A percentile compares a stretch with the other conserved stretches of the same genome.
Evolutionary conservation across 2,797 vertebrate genomes (phyloP).

Genomic region (Aphelocoma californica): DNA sequence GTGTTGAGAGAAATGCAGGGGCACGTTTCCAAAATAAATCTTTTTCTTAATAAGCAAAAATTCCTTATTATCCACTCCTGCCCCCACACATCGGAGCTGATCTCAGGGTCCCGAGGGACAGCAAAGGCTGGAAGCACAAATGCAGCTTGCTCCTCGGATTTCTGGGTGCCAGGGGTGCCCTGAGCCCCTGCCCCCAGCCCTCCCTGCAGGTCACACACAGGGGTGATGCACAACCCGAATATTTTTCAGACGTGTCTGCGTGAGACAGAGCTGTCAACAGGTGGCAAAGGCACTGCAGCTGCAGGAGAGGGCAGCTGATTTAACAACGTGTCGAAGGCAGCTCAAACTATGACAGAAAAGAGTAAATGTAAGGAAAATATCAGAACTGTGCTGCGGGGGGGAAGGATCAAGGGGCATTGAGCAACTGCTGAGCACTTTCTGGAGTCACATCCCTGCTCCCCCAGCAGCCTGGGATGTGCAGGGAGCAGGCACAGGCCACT

Average conservation of each 20-base stretch:
- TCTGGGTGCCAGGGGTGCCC: neutral
- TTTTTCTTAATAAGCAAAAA: neutral
- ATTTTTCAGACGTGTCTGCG: neutral
- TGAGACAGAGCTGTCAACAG: neutral
- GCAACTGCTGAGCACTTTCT: rapidly evolving
- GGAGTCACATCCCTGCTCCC: neutral
- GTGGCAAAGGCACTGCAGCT: neutral
- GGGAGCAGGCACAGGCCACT: neutral
- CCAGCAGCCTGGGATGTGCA: neutral
- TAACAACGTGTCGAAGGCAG: rapidly evolving
- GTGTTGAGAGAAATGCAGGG: neutral
- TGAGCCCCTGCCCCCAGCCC: neutral
- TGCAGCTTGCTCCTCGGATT: no score
- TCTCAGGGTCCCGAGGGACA: neutral
- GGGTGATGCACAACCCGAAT: neutral
- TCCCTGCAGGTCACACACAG: neutral
- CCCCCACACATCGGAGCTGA: neutral
- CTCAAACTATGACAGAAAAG: neutral
- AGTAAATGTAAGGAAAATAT: neutral
- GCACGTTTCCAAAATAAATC: neutral
- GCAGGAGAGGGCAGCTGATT: neutral
- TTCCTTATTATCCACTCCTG: neutral
- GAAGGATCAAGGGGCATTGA: neutral
- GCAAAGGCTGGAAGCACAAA: neutral
- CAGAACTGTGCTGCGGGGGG: neutral